Evolutionary conservation across 37 sponge, comb jelly and placozoan species (phyloP), one percentile per base, ranked within the genome.

Genomic region (Halichondria panicea): DNA sequence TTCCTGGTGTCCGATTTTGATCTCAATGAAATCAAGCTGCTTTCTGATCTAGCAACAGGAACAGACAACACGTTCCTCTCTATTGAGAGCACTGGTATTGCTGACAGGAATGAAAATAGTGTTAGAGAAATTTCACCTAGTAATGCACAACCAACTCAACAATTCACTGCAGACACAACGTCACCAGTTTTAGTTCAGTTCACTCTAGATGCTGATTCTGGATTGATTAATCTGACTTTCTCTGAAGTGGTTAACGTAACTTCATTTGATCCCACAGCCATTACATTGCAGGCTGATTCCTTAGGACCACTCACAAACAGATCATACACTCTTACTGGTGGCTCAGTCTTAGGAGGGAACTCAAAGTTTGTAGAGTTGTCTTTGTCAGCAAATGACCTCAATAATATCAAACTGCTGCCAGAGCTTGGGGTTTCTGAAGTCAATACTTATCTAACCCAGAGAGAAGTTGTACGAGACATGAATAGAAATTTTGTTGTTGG

Each of bases 381-480:
- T 6, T 61, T 94, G 1, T 73, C 83, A 32, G 25, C 7, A 30
- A 56, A 64, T 36, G 96, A 95, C 66, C 63, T 89, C 21, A 89
- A 95, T 79, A 83, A 45, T 21, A 77, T 95, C 40, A 95, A 95
- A 57, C 31, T 73, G 13, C 63, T 91, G 11, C 25, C 94, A 2
- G 52, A 40, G 4, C 75, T 88, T 52, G 94, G 76, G 50, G 40
- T 69, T 60, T 81, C 68, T 0, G 35, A 6, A 0, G 67, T 58
- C 25, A 81, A 63, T 9, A 81, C 87, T 15, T 81, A 55, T 48
- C 72, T 93, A 4, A 55, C 71, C 31, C 37, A 31, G 31, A 60
- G 73, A 1, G 55, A 54, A 25, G 78, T 93, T 58, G 76, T 95
- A 15, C n/a, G 35, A 46, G 96, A 95, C 59, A 95, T 89, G 79